phyloP scores from a whole-genome alignment of 2,797 vertebrate genomes.

The Cichlasoma orientale region DNA sequence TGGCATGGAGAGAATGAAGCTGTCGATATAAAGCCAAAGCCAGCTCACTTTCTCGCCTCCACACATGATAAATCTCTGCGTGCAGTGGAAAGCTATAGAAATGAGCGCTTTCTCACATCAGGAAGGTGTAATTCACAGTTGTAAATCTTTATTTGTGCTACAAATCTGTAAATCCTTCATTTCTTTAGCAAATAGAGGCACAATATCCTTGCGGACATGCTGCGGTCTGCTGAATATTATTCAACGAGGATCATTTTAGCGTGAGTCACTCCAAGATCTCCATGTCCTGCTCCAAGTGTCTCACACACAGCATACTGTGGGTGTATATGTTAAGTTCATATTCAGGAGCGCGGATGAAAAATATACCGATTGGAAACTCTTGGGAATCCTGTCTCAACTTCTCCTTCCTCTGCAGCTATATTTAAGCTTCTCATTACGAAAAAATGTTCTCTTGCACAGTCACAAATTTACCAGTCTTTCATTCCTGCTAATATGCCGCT shows the following conservation, averaged over 20 bases:
- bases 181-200: background rate
- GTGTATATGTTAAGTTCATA: background rate
- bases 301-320: background rate
- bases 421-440: conserved; percentile 62
- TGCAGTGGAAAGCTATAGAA: background rate
- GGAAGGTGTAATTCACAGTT: background rate
- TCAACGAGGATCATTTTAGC: background rate
- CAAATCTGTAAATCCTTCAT: background rate
- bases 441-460: conserved; percentile 38
- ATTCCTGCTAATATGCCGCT: conserved; percentile 16
- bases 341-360: background rate
- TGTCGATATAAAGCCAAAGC: background rate
- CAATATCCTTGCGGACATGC: background rate
- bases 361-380: conserved; percentile 12
- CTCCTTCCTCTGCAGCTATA: conserved; percentile 48
- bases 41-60: background rate
- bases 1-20: conserved; percentile 2
- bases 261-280: background rate
- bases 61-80: background rate
- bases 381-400: conserved; percentile 8
- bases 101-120: background rate
- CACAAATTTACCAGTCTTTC: conserved; percentile 54
- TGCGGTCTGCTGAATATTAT: background rate
- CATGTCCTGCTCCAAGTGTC: background rate
- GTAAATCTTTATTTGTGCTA: background rate